Evolutionary conservation across 2,888 invertebrate genomes (phyloP), one percentile per base, ranked within the genome.

Genomic region (Drosophila ezoana): DNA sequence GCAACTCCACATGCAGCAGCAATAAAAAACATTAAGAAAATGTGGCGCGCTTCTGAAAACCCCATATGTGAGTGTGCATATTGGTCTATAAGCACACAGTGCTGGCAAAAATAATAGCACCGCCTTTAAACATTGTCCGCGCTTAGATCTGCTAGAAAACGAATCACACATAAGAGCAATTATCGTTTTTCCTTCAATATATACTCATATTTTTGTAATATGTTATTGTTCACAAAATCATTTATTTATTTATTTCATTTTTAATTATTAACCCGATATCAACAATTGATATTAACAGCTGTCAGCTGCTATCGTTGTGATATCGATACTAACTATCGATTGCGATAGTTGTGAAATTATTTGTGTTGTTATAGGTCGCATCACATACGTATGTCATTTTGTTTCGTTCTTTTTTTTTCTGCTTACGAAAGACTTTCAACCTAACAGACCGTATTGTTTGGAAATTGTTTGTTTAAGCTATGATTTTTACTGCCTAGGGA

Each of bases 401-500:
- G 4, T 51, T 49, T 18, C 6, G n/a, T 47, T 40, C 13, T 8
- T 14, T 43, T 35, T 66, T 28, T 41, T 61, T 14, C 9, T 68
- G 76, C 62, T 76, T 76, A 76, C 57, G 79, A 76, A 79, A 79
- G 59, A 56, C 35, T 57, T 54, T 9, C 11, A 58, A 18, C 64
- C 45, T 8, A 72, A 48, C 18, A 79, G 51, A 48, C 38, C 32
- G 23, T 68, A 41, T 51, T 13, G 47, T 8, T 54, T 13, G 47
- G 8, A 60, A 54, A 63, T 74, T 47, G 18, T 56, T 62, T 58
- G 70, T 78, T 60, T 57, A 71, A 67, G 83, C 72, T 58, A 87
- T 84, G 88, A 76, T 63, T 89, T 70, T 59, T 67, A 53, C 63
- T 81, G 76, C 66, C 72, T 77, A 71, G 74, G 75, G 43, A 53